A percentile compares a stretch with the other conserved stretches of the same genome.
phyloP scores from a whole-genome alignment of 2,888 invertebrate genomes.

The Cryptocheilus praepositus region DNA sequence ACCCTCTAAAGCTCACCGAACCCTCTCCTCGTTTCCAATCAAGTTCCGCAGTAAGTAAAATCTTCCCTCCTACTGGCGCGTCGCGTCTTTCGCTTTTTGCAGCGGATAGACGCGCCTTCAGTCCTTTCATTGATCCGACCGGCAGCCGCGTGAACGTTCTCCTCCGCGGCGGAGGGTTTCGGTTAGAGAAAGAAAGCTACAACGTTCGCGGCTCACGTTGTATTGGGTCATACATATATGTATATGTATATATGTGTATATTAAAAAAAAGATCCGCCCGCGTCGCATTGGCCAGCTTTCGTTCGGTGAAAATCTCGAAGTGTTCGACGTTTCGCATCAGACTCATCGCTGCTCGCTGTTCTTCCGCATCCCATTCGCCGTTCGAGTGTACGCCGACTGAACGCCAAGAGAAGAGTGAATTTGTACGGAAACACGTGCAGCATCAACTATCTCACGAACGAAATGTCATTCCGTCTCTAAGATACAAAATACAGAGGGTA shows the following conservation, averaged over 20 bases:
- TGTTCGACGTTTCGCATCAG: too few relatives aligned
- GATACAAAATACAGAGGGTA: too few relatives aligned
- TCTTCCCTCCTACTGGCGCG: not conserved
- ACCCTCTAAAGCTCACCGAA: constrained; percentile 27
- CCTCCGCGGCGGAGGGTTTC: constrained; percentile 1
- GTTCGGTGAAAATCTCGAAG: too few relatives aligned
- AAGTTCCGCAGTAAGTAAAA: not conserved
- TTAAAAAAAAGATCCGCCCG: constrained; percentile 8
- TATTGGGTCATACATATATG: not conserved
- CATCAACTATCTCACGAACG: too few relatives aligned
- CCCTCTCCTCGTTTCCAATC: not conserved
- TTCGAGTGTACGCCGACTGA: constrained; percentile 6
- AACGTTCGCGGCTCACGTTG: constrained; percentile 1
- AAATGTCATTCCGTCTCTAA: too few relatives aligned
- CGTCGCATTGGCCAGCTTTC: not conserved
- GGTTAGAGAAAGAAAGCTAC: constrained; percentile 8
- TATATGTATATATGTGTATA: not conserved
- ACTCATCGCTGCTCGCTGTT: too few relatives aligned
- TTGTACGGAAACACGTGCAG: too few relatives aligned
- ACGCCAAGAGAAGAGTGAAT: too few relatives aligned
- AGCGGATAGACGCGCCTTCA: constrained; percentile 16
- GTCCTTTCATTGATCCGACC: not conserved
- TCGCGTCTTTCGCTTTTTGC: constrained; percentile 10
- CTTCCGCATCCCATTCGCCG: not conserved
- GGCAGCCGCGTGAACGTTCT: too few relatives aligned